Conservation (phyloP, 2,888 invertebrate genomes). For the Ectemnius lituratus region DNA sequence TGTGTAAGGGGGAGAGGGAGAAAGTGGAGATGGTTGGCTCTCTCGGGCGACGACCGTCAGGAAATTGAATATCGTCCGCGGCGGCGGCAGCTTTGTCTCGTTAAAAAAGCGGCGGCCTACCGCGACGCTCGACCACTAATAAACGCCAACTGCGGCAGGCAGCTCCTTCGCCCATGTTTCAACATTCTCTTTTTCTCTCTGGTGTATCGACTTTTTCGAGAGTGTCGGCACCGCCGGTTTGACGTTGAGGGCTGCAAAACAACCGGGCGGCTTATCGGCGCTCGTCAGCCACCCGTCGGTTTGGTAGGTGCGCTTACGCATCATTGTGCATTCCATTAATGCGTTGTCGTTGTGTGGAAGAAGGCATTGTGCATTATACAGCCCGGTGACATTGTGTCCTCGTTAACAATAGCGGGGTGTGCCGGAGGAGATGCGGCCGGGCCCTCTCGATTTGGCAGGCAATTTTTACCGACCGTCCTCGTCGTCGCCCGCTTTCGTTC, state of each 20-base stretch:
- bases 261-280: conserved; percentile 7
- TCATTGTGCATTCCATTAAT: conserved; percentile 57
- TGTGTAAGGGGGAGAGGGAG: conserved; percentile 14
- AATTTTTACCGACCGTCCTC: conserved; percentile 45
- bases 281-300: conserved; percentile 6
- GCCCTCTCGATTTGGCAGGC: conserved; percentile 49
- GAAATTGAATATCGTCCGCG: conserved; percentile 64
- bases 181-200: too few relatives aligned
- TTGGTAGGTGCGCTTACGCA: conserved; percentile 38
- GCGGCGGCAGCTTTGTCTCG: conserved; percentile 52
- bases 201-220: too few relatives aligned
- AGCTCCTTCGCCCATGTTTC: not conserved
- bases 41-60: conserved; percentile 40
- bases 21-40: conserved; percentile 15
- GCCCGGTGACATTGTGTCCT: conserved; percentile 61
- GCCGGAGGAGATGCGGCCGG: conserved; percentile 34
- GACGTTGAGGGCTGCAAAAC: conserved; percentile 16
- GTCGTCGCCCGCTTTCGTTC: not conserved
- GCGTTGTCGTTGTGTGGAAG: conserved; percentile 44
- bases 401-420: conserved; percentile 63
- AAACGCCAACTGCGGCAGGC: conserved; percentile 1
- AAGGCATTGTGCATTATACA: conserved; percentile 64
- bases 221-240: too few relatives aligned
- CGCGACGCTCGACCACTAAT: not conserved
- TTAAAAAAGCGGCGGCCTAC: conserved; percentile 13